Base-by-base conservation (phyloP, 1,140 invertebrate genomes). In the Bombus soroeensis region DNA sequence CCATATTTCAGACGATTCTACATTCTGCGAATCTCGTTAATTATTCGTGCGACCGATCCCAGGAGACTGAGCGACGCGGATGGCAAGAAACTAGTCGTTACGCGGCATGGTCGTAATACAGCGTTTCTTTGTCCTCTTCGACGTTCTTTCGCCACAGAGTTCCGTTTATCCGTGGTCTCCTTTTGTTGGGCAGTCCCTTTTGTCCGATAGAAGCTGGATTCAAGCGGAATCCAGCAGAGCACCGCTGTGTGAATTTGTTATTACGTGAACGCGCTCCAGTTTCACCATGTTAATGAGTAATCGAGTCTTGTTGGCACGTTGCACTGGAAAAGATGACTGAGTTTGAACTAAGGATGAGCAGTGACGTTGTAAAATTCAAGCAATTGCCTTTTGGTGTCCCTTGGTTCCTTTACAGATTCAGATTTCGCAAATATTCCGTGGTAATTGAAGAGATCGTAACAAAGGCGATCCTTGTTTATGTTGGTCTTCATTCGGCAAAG, bases 171-270 rank as follows among this genome's bases (percentile, higher is more conserved):
- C 13, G 9, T 28, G 8, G n/a, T 12, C 28, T 22, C 37, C 12
- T 77, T 64, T 41, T 62, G 37, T 41, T 18, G 37, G 57, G 12
- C 15, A 34, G 5, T 2, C 37, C 8, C 39, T 18, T 77, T 77
- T 59, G 53, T 77, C 39, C 57, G 12, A 28, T 25, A 13, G 28
- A 4, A 25, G 66, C 10, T n/a, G 53, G 53, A 59, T 68, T 28
- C 53, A 2, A 39, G 28, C 28, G 9, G 8, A 59, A 37, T 57
- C 74, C 43, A 76, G 3, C 53, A 4, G 13, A 62, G 57, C n/a
- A 77, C 64, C 57, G 37, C n/a, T 25, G 25, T 37, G 75, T 66
- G 75, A 78, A 78, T 78, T 64, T 32, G 34, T 64, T 64, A 78
- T 78, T 41, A 66, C 22, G 28, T 12, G 75, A 3, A 9, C 18